A percentile compares a stretch with the other conserved stretches of the same genome.
Conservation (phyloP, 2,113 vertebrate genomes). For the Alethe castanea region DNA sequence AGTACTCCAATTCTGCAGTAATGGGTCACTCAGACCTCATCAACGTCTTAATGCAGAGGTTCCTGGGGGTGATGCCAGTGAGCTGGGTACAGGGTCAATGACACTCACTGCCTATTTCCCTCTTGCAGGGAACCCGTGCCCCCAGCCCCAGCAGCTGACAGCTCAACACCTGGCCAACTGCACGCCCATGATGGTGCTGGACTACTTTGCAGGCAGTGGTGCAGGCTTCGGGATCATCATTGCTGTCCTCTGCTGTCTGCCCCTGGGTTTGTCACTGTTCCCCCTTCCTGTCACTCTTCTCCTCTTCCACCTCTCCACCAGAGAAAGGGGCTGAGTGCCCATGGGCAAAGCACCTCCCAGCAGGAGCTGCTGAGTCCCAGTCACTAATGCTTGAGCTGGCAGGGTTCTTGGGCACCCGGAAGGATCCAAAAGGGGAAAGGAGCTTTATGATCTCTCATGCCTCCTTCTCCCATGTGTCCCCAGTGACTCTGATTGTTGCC, state of each 20-base stretch:
- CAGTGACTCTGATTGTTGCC: slow-evolving; percentile 86
- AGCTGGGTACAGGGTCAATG: background rate
- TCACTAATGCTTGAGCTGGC: background rate
- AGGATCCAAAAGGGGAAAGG: background rate
- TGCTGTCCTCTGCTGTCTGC: slow-evolving; percentile 81
- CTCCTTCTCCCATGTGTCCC: background rate
- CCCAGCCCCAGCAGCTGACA: slow-evolving; percentile 81
- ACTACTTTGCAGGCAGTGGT: slow-evolving; percentile 86
- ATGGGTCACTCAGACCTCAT: background rate
- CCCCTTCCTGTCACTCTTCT: background rate
- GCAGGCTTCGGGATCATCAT: slow-evolving; percentile 83
- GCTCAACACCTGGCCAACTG: slow-evolving; percentile 76
- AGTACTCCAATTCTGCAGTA: background rate
- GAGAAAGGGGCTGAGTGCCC: background rate
- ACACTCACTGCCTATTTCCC: background rate
- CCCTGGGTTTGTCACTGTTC: slow-evolving; percentile 76
- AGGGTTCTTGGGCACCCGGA: background rate
- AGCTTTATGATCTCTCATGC: background rate
- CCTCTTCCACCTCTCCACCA: background rate
- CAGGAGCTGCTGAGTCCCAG: background rate
- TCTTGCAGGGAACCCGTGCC: slow-evolving; percentile 81
- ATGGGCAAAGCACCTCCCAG: background rate
- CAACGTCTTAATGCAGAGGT: background rate
- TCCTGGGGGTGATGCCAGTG: background rate
- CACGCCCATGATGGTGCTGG: slow-evolving; percentile 66